These are phyloP conservation scores for Patiria pectinifera DNA, from an alignment of 53 echinoderm and acorn worm genomes.

Conservation along the genomic window DNA sequence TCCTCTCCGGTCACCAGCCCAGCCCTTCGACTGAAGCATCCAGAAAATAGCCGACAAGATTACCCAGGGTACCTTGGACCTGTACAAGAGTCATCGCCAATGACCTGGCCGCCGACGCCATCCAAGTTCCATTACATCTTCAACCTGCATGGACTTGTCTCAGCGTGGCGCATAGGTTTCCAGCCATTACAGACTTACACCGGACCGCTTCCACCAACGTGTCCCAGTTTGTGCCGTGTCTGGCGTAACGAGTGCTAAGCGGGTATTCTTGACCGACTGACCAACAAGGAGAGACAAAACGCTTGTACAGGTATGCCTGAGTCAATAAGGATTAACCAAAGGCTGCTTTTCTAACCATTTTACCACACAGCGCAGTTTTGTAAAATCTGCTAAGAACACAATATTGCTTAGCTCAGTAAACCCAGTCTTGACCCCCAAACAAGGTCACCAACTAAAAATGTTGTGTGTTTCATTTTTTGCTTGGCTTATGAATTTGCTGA, in stretches of 20 bases:
- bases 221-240: conserved; percentile 68
- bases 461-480: too few relatives aligned
- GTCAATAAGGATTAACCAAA: background rate
- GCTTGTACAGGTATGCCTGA: conserved; percentile 75
- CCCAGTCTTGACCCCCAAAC: too few relatives aligned
- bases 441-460: too few relatives aligned
- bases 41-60: conserved; percentile 76
- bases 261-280: conserved; percentile 96
- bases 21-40: conserved; percentile 88
- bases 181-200: conserved; percentile 91
- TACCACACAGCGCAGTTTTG: too few relatives aligned
- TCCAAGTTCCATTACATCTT: conserved; percentile 99
- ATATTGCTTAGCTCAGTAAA: too few relatives aligned
- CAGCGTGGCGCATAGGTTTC: conserved; percentile 92
- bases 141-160: conserved; percentile 94
- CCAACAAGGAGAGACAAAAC: conserved; percentile 89
- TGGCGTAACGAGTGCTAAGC: conserved; percentile 96
- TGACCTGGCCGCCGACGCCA: conserved; percentile 92
- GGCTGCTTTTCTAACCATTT: too few relatives aligned
- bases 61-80: conserved; percentile 81
- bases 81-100: conserved; percentile 82
- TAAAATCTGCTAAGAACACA: too few relatives aligned
- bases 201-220: conserved; percentile 88
- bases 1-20: conserved; percentile 88
- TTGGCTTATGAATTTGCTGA: too few relatives aligned